Conservation (phyloP, 2,888 invertebrate species). For the Pedicia rivosa region DNA sequence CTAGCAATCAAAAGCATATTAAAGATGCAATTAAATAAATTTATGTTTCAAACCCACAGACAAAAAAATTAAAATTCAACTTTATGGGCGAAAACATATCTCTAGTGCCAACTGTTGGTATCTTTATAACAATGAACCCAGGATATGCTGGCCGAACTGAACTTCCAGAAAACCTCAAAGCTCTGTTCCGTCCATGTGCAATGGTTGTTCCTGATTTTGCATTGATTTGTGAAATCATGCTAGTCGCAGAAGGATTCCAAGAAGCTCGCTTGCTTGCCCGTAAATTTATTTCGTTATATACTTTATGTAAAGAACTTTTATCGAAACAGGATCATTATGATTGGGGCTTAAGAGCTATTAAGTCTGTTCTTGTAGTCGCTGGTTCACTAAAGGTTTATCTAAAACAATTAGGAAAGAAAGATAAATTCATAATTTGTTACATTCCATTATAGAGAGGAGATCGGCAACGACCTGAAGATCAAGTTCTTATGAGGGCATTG, state of each 20-base stretch:
- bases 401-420: too few species aligned
- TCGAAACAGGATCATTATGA: constrained; percentile 97
- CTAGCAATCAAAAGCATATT: not conserved
- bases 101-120: constrained; percentile 65
- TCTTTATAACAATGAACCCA: constrained; percentile 96
- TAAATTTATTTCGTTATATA: constrained; percentile 91
- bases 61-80: constrained; percentile 60
- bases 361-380: constrained; percentile 89
- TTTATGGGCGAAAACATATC: constrained; percentile 74
- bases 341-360: constrained; percentile 95
- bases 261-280: constrained; percentile 81
- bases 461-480: constrained; percentile 70
- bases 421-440: not conserved
- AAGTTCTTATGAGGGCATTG: constrained; percentile 86
- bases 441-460: too few species aligned
- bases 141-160: constrained; percentile 90
- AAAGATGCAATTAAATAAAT: constrained; percentile 8
- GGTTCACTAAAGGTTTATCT: constrained; percentile 88
- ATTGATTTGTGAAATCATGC: constrained; percentile 93
- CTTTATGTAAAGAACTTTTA: constrained; percentile 74
- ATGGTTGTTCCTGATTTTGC: constrained; percentile 98
- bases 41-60: too few species aligned
- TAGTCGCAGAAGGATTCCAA: constrained; percentile 92
- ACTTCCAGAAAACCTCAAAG: constrained; percentile 57
- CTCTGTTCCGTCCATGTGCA: constrained; percentile 64